Percentiles rank a stretch among this genome's conserved stretches.
These are phyloP conservation scores for Paracyclopina nana DNA, from an alignment of 1,140 invertebrate species.

Conservation along the genomic window DNA sequence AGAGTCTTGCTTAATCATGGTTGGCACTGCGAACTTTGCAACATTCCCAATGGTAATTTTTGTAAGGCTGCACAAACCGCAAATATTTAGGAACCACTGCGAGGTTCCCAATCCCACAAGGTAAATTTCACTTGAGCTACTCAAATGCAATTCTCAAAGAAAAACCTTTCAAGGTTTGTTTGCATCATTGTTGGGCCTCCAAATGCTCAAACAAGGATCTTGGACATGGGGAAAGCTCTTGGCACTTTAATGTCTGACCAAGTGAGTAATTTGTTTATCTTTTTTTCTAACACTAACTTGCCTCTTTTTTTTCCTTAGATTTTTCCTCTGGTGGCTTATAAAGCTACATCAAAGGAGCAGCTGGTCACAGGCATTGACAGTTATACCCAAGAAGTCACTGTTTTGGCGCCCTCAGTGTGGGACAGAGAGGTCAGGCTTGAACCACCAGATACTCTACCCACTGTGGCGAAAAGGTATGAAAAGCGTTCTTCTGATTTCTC, in stretches of 20 bases:
- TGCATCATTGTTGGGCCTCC: conserved; percentile 25
- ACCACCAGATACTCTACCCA: conserved; percentile 21
- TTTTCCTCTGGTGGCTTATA: conserved; percentile 26
- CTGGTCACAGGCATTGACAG: conserved; percentile 26
- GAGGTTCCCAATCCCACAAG: conserved; percentile 26
- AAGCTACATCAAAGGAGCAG: conserved; percentile 22
- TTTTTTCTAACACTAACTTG: too few species aligned
- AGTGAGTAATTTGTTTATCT: background rate
- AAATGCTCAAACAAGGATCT: conserved; percentile 14
- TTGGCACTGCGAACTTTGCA: conserved; percentile 24
- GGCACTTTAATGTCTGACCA: conserved; percentile 16
- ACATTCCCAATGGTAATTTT: conserved; percentile 23
- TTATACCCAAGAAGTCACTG: conserved; percentile 26
- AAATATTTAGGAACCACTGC: conserved; percentile 23
- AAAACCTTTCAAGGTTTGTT: conserved; percentile 25
- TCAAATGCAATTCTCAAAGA: background rate
- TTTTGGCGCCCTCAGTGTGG: conserved; percentile 30
- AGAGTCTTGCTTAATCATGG: conserved; percentile 26
- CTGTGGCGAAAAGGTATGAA: conserved; percentile 17
- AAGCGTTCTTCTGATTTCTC: too few species aligned
- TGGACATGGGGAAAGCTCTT: conserved; percentile 4
- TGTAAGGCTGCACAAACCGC: conserved; percentile 22
- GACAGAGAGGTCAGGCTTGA: conserved; percentile 25
- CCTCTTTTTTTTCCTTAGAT: conserved; percentile 25
- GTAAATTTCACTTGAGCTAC: conserved; percentile 13